A percentile compares a stretch with the other conserved stretches of the same genome.
These are phyloP conservation scores for Protonibea diacanthus DNA, from an alignment of 2,797 vertebrate species.

Conservation along the genomic window DNA sequence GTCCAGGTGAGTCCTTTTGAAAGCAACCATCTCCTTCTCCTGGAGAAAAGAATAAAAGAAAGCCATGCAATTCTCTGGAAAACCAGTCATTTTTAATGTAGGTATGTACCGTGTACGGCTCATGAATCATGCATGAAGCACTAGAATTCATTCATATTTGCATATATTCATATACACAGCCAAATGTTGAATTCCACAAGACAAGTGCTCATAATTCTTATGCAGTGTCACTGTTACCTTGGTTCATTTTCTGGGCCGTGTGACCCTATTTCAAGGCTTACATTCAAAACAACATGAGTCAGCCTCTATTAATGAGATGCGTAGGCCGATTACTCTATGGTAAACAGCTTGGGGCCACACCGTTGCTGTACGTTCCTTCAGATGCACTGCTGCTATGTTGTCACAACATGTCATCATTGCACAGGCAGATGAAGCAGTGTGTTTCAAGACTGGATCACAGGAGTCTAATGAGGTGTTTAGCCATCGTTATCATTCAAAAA, in stretches of 20 bases:
- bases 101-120: conserved; percentile 22
- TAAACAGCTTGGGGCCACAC: conserved; percentile 57
- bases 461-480: conserved; percentile 23
- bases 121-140: conserved; percentile 65
- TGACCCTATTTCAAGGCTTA: conserved; percentile 52
- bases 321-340: conserved; percentile 60
- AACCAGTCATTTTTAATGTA: conserved; percentile 18
- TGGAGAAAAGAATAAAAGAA: conserved; percentile 33
- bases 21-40: conserved; percentile 14
- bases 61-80: conserved; percentile 11
- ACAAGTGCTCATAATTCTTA: conserved; percentile 30
- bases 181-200: conserved; percentile 18
- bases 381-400: conserved; percentile 20
- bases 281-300: conserved; percentile 66
- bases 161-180: conserved; percentile 41
- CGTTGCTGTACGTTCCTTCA: conserved; percentile 40
- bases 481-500: neutral
- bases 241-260: conserved; percentile 23
- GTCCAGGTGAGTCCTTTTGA: conserved; percentile 19
- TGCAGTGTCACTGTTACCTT: conserved; percentile 44
- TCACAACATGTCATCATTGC: conserved; percentile 14
- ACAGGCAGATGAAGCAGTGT: neutral
- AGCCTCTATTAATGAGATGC: conserved; percentile 61
- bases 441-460: neutral
- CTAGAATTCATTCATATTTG: conserved; percentile 42